phyloP scores from a whole-genome alignment of 2,888 invertebrate genomes.

The Drosophila pseudotalamancana region DNA sequence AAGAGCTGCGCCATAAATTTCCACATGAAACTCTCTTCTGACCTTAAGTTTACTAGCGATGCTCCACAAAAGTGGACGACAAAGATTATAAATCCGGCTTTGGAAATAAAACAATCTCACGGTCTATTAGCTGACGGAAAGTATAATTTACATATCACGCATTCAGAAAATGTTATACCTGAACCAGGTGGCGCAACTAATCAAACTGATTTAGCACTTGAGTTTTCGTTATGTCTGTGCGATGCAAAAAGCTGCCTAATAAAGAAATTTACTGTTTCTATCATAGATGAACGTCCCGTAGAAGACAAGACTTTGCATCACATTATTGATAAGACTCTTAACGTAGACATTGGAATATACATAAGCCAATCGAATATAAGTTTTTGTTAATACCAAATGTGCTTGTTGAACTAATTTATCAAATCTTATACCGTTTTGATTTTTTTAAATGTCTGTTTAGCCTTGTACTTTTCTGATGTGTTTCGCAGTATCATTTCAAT shows the following conservation, averaged over 20 bases:
- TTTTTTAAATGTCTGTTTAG: too few relatives aligned
- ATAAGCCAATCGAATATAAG: constrained; percentile 46
- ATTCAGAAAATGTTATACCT: neutral
- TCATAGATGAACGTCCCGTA: constrained; percentile 36
- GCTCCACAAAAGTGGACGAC: constrained; percentile 86
- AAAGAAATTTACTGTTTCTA: constrained; percentile 64
- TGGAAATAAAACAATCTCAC: constrained; percentile 44
- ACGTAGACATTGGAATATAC: constrained; percentile 41
- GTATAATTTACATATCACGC: constrained; percentile 37
- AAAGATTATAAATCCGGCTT: constrained; percentile 44
- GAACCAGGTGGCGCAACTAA: neutral
- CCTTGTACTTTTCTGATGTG: too few relatives aligned
- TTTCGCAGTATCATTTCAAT: too few relatives aligned
- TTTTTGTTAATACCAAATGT: constrained; percentile 15
- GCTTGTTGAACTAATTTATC: too few relatives aligned
- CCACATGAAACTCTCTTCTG: constrained; percentile 83
- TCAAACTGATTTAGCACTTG: constrained; percentile 27
- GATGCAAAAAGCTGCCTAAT: constrained; percentile 72
- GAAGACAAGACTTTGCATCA: neutral
- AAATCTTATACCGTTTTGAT: neutral
- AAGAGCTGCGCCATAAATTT: constrained; percentile 70
- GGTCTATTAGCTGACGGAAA: constrained; percentile 63
- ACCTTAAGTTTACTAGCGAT: constrained; percentile 85
- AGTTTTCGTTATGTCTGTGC: constrained; percentile 74
- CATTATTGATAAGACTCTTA: neutral